Percentiles rank a stretch among this genome's conserved stretches.
Evolutionary conservation across 2,113 vertebrate species (phyloP).

Genomic region (Crotalus helleri): DNA sequence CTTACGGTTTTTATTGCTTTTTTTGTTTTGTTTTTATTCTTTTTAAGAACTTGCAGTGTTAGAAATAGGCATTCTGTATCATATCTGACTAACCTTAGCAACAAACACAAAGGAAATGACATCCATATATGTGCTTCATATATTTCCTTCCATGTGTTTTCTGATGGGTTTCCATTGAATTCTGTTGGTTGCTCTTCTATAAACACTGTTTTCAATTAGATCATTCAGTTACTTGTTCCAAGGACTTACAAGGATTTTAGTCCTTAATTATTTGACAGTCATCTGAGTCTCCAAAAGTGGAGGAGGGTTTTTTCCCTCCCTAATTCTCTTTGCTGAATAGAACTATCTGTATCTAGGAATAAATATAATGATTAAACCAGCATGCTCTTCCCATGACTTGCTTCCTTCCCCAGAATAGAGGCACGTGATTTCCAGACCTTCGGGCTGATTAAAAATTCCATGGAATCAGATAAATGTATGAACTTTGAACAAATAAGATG

Average conservation of each 20-base stretch:
- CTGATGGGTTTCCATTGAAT: background rate
- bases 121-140: background rate
- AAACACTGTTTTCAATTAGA: background rate
- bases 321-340: slow-evolving; percentile 23
- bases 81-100: background rate
- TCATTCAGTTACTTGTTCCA: slow-evolving; percentile 1
- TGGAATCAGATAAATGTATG: background rate
- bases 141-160: background rate
- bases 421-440: background rate
- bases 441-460: background rate
- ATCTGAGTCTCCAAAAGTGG: slow-evolving; percentile 16
- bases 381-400: background rate
- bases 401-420: background rate
- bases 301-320: slow-evolving; percentile 11
- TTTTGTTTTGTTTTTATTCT: background rate
- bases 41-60: background rate
- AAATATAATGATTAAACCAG: slow-evolving; percentile 7
- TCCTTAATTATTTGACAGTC: slow-evolving; percentile 5
- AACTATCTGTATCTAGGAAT: slow-evolving; percentile 27
- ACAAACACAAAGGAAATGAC: background rate
- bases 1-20: background rate
- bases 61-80: background rate
- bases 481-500: background rate
- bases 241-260: background rate
- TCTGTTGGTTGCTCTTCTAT: background rate